Conservation (phyloP, 2,113 vertebrate species). For the Bombycilla garrulus region DNA sequence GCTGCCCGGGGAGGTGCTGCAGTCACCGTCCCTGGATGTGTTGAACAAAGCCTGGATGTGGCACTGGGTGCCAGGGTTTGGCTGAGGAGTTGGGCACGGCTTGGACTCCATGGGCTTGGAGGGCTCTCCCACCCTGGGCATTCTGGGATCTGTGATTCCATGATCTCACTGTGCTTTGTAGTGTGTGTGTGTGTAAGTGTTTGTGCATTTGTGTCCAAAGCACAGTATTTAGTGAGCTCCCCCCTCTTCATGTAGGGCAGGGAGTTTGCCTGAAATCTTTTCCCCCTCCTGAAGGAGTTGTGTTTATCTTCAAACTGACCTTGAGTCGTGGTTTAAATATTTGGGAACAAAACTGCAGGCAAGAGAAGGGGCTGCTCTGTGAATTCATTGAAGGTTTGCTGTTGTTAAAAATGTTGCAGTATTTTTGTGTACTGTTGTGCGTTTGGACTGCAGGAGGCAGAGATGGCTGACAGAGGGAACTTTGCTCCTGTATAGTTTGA, state of each 20-base stretch:
- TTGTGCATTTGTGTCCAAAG: background rate
- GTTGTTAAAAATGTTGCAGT: background rate
- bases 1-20: no score
- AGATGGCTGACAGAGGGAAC: background rate
- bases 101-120: no score
- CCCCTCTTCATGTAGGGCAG: rapidly evolving
- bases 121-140: no score
- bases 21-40: no score
- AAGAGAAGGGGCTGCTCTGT: background rate
- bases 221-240: background rate
- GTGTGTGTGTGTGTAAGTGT: background rate
- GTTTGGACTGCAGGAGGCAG: background rate
- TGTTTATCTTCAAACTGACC: background rate
- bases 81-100: no score
- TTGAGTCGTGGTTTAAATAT: background rate
- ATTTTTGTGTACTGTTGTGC: background rate
- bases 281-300: background rate
- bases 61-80: no score
- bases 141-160: no score
- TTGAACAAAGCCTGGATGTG: no score
- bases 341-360: background rate
- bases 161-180: background rate
- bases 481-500: background rate
- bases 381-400: background rate
- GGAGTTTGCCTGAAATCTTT: background rate